These are phyloP conservation scores for Pangasius macronema DNA, from an alignment of 2,797 vertebrate genomes.

Conservation along the genomic window DNA sequence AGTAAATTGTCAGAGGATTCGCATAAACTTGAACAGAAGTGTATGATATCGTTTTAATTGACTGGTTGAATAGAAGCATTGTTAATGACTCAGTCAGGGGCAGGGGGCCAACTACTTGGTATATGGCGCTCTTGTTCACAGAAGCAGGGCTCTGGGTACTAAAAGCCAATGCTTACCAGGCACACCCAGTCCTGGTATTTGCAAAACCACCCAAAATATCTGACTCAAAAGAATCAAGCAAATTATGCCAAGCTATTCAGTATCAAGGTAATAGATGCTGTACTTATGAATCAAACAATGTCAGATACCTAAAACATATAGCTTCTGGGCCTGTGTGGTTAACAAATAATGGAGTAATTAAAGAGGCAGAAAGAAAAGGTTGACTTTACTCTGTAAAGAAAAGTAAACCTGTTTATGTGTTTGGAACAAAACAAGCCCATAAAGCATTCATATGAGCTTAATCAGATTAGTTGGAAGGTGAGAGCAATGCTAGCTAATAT, in stretches of 20 bases:
- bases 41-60: slow-evolving; percentile 51
- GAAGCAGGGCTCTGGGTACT: slow-evolving; percentile 38
- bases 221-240: slow-evolving; percentile 10
- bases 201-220: slow-evolving; percentile 46
- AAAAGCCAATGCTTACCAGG: slow-evolving; percentile 46
- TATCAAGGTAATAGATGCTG: background rate
- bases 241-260: slow-evolving; percentile 7
- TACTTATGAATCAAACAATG: background rate
- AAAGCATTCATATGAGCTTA: background rate
- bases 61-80: slow-evolving; percentile 48
- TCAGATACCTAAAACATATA: slow-evolving; percentile 1
- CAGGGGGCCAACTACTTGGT: slow-evolving; percentile 33
- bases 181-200: slow-evolving; percentile 51
- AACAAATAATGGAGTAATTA: slow-evolving; percentile 10
- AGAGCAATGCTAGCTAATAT: slow-evolving; percentile 18
- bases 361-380: background rate
- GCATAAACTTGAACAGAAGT: slow-evolving; percentile 32
- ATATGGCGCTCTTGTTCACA: slow-evolving; percentile 51
- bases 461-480: slow-evolving; percentile 3
- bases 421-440: slow-evolving; percentile 10
- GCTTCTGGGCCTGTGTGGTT: slow-evolving; percentile 18
- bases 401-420: background rate
- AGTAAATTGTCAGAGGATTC: background rate
- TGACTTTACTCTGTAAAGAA: background rate
- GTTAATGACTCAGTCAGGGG: slow-evolving; percentile 21